Conservation (phyloP, 2,113 vertebrate genomes). For the Tylochromis polylepis region DNA sequence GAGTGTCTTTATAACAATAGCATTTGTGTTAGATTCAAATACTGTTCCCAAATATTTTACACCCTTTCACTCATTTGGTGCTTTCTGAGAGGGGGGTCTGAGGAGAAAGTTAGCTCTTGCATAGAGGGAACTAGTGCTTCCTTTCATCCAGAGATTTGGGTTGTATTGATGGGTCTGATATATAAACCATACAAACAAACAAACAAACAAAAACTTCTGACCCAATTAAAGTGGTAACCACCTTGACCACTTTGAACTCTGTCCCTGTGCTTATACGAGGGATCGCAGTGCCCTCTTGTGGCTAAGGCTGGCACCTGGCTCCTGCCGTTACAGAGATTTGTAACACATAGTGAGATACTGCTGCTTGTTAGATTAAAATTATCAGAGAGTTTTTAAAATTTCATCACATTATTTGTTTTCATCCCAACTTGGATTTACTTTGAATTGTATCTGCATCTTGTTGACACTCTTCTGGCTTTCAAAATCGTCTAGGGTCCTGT, state of each 20-base stretch:
- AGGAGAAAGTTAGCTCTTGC: neutral
- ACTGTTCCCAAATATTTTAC: neutral
- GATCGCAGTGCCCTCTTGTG: slow-evolving; percentile 36
- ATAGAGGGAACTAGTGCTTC: neutral
- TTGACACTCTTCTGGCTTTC: neutral
- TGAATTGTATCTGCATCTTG: neutral
- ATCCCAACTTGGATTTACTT: neutral
- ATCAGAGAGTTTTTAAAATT: neutral
- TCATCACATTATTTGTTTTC: neutral
- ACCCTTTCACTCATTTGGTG: neutral
- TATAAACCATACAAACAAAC: neutral
- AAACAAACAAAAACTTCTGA: neutral
- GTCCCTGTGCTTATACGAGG: neutral
- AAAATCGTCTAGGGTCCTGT: neutral
- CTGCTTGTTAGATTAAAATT: neutral
- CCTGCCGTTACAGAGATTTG: neutral
- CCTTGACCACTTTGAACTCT: neutral
- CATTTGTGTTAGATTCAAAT: neutral
- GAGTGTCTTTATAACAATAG: neutral
- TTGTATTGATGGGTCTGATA: neutral
- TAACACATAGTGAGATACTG: neutral
- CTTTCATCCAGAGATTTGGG: neutral
- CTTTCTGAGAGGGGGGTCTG: neutral
- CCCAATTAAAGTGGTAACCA: neutral
- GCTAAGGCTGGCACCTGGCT: neutral